Conservation (phyloP, 1,140 invertebrate genomes). For the Epicauta chinensis region DNA sequence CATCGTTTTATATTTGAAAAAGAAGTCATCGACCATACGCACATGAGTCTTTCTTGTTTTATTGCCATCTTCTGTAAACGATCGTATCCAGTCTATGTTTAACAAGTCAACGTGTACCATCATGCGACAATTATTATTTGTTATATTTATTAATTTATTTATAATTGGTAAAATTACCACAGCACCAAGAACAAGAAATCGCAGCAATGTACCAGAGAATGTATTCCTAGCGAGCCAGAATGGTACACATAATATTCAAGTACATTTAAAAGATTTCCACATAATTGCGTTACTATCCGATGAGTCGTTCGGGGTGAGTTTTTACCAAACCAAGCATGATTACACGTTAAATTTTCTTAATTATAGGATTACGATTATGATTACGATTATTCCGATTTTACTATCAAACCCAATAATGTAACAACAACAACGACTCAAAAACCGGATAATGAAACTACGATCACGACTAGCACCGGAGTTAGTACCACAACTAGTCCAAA, state of each 20-base stretch:
- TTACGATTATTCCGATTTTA: constrained; percentile 55
- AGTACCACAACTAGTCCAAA: no score
- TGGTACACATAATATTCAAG: constrained; percentile 69
- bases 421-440: constrained; percentile 42
- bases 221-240: constrained; percentile 67
- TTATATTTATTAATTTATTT: not conserved
- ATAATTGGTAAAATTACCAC: constrained; percentile 5
- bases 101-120: not conserved
- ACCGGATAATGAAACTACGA: not conserved
- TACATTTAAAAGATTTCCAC: constrained; percentile 69
- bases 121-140: not conserved
- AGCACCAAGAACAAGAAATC: constrained; percentile 11
- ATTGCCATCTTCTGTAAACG: constrained; percentile 3
- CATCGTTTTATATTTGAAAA: not conserved
- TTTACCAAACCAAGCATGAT: not conserved
- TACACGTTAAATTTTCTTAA: not conserved
- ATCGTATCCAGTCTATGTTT: not conserved
- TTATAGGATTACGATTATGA: constrained; percentile 55
- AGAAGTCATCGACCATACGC: constrained; percentile 15
- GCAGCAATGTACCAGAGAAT: constrained; percentile 10
- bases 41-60: no score
- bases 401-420: constrained; percentile 46
- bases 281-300: constrained; percentile 60
- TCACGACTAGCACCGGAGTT: no score
- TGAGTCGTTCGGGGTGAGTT: constrained; percentile 50